These are phyloP conservation scores for Gallinago paraguaiae DNA, from an alignment of 2,113 vertebrate species.

Conservation along the genomic window DNA sequence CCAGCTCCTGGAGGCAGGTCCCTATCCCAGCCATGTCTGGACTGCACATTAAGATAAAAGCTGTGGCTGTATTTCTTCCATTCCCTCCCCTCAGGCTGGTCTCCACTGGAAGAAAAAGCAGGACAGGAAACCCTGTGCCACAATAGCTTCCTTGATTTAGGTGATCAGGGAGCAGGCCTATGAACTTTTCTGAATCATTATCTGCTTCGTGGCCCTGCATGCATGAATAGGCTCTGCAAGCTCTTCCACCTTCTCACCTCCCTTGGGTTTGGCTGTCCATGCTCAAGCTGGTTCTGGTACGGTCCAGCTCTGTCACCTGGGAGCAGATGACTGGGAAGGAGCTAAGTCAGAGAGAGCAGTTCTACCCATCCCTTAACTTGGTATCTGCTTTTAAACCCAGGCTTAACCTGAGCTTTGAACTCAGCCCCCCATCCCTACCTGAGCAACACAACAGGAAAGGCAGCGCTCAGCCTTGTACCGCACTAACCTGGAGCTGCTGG, in stretches of 20 bases:
- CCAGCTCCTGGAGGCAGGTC: neutral
- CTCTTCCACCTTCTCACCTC: neutral
- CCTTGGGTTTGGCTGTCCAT: neutral
- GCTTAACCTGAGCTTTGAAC: neutral
- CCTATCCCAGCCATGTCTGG: neutral
- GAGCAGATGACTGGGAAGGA: neutral
- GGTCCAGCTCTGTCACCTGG: neutral
- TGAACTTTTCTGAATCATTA: neutral
- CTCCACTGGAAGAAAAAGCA: neutral
- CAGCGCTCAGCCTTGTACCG: fast-evolving
- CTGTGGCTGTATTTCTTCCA: neutral
- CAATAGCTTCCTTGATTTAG: neutral
- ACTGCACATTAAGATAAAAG: neutral
- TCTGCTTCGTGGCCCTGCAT: neutral
- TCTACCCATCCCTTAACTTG: neutral
- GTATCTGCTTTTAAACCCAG: neutral
- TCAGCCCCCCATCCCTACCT: neutral
- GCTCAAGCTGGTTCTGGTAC: neutral
- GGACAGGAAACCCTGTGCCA: fast-evolving
- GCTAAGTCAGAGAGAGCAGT: neutral
- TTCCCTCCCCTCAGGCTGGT: neutral
- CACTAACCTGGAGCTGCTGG: neutral
- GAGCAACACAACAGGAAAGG: neutral
- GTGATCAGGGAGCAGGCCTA: neutral
- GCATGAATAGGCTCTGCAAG: neutral